A percentile compares a stretch with the other conserved stretches of the same genome.
phyloP scores from a whole-genome alignment of 2,888 invertebrate species.

The Idaea dimidiata region DNA sequence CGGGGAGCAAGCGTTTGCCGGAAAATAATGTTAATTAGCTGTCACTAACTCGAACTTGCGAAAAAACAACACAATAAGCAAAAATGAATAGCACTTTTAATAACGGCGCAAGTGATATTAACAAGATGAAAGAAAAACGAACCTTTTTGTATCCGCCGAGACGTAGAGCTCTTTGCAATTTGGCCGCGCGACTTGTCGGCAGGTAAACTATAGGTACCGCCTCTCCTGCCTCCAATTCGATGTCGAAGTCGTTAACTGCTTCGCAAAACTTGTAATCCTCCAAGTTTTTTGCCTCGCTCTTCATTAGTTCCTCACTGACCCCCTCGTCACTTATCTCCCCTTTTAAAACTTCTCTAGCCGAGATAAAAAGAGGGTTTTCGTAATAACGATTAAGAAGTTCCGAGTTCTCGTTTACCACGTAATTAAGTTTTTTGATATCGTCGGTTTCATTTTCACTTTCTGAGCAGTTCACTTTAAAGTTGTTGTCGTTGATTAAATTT shows the following conservation, averaged over 20 bases:
- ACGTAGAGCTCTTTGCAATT: constrained; percentile 77
- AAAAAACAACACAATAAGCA: constrained; percentile 28
- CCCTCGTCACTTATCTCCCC: constrained; percentile 56
- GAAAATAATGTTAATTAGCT: constrained; percentile 44
- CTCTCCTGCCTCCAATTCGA: constrained; percentile 65
- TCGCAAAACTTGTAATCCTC: constrained; percentile 72
- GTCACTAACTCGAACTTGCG: constrained; percentile 40
- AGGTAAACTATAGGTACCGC: constrained; percentile 74
- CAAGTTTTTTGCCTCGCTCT: constrained; percentile 63
- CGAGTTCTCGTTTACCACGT: constrained; percentile 40
- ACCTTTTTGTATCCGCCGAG: constrained; percentile 82
- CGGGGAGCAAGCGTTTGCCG: constrained; percentile 27
- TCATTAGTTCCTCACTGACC: constrained; percentile 62
- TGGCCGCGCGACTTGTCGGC: constrained; percentile 74
- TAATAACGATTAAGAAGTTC: constrained; percentile 55
- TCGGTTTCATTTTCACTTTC: constrained; percentile 51
- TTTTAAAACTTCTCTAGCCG: constrained; percentile 60
- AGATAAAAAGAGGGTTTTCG: constrained; percentile 66
- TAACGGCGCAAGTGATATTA: constrained; percentile 33
- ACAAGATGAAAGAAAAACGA: constrained; percentile 30
- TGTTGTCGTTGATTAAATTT: constrained; percentile 44
- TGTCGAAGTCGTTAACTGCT: constrained; percentile 73
- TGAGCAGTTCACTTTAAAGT: constrained; percentile 60
- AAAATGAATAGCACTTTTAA: constrained; percentile 32
- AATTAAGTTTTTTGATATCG: constrained; percentile 39